Percentiles rank a stretch among this genome's conserved stretches.
Conservation (phyloP, 2,113 vertebrate genomes). For the Scomber colias region DNA sequence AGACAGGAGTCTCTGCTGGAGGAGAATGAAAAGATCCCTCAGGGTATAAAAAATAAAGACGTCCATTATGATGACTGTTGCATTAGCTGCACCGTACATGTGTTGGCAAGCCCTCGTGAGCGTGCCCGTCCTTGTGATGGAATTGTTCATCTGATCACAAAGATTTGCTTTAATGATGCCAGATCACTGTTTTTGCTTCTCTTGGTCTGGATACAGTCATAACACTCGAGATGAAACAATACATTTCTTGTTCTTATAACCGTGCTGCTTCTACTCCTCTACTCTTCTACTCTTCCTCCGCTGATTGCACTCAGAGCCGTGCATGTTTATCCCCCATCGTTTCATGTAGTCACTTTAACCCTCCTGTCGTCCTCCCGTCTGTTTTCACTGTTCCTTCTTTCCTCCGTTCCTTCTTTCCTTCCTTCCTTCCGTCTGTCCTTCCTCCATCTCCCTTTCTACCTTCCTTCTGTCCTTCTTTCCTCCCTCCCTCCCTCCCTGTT, state of each 20-base stretch:
- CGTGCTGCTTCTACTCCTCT: neutral
- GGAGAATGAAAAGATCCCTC: constrained; percentile 17
- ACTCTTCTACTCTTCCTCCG: neutral
- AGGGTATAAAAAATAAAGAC: constrained; percentile 25
- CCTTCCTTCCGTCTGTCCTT: too few species aligned
- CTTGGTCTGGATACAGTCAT: neutral
- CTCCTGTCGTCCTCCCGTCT: too few species aligned
- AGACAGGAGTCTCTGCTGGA: constrained; percentile 10
- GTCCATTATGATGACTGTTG: constrained; percentile 2
- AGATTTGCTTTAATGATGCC: neutral
- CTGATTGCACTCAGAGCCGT: neutral
- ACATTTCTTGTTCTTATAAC: neutral
- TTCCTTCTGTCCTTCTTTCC: too few species aligned
- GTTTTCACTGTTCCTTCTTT: too few species aligned
- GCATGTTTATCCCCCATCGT: neutral
- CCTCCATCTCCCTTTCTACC: too few species aligned
- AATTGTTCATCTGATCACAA: neutral
- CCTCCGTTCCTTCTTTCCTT: too few species aligned
- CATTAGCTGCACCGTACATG: constrained; percentile 6
- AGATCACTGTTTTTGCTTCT: neutral
- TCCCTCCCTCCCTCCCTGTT: too few species aligned
- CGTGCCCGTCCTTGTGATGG: neutral
- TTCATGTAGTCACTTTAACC: too few species aligned
- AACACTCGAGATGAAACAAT: neutral
- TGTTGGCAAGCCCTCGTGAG: neutral